Percentiles rank a stretch among this genome's conserved stretches.
These are phyloP conservation scores for Tonatia bakeri DNA, from an alignment of 2,113 vertebrate species.

Conservation along the genomic window DNA sequence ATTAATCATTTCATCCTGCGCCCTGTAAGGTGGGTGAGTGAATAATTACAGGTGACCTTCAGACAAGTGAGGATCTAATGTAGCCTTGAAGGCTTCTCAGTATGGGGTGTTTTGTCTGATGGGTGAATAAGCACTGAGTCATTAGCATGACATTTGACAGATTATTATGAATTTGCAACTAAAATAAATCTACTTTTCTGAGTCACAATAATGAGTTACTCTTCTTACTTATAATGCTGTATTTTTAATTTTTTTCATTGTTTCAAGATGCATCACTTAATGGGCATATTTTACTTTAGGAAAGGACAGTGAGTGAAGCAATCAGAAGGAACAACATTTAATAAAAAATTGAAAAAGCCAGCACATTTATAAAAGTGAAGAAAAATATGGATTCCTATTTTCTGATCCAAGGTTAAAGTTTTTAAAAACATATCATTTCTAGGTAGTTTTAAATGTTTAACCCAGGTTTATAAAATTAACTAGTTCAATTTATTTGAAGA, in stretches of 20 bases:
- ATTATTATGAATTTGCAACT: slow-evolving; percentile 37
- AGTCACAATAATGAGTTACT: background rate
- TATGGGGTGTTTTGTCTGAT: slow-evolving; percentile 39
- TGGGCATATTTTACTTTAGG: background rate
- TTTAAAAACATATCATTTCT: background rate
- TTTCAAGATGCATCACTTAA: slow-evolving; percentile 18
- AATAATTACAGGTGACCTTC: slow-evolving; percentile 70
- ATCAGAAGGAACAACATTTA: background rate
- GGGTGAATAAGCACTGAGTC: slow-evolving; percentile 12
- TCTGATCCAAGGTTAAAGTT: background rate
- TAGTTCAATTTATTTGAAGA: background rate
- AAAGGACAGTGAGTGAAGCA: background rate
- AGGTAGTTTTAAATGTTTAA: background rate
- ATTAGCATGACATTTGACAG: slow-evolving; percentile 43
- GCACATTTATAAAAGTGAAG: background rate
- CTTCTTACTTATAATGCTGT: background rate
- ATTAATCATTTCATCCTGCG: slow-evolving; percentile 50
- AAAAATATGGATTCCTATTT: background rate
- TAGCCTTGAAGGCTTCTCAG: slow-evolving; percentile 44
- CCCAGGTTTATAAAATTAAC: background rate
- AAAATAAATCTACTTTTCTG: slow-evolving; percentile 53
- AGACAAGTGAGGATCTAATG: slow-evolving; percentile 50
- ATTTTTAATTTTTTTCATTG: slow-evolving; percentile 32
- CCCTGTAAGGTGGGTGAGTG: slow-evolving; percentile 26
- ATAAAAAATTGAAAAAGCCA: background rate